Evolutionary conservation across 1,140 invertebrate species (phyloP).

Genomic region (Myzus persicae): DNA sequence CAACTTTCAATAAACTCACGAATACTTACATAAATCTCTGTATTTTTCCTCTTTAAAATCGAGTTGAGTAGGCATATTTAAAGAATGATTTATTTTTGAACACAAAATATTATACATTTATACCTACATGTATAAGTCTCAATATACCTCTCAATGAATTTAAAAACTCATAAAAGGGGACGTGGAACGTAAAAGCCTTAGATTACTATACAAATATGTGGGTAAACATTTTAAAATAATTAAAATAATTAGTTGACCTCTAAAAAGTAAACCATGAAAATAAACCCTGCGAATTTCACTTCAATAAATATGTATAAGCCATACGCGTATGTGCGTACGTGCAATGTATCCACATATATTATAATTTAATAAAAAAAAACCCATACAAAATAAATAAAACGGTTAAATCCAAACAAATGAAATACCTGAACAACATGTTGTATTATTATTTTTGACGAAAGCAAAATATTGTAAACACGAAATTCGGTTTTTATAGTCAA

Average conservation of each 20-base stretch:
- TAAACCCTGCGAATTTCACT: not conserved
- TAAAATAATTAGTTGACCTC: not conserved
- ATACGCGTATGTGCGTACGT: too few relatives aligned
- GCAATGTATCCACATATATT: too few relatives aligned
- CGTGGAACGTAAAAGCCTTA: not conserved
- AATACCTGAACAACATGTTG: not conserved
- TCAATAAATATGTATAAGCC: not conserved
- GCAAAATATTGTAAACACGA: not conserved
- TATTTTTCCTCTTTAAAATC: not conserved
- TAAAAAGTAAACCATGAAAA: not conserved
- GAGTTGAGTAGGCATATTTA: not conserved
- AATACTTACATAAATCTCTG: not conserved
- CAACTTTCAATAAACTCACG: not conserved
- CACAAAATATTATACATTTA: not conserved
- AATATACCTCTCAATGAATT: not conserved
- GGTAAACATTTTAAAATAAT: not conserved
- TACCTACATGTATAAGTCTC: not conserved
- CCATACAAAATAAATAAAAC: not conserved
- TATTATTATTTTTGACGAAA: not conserved
- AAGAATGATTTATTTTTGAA: not conserved
- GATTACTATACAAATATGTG: not conserved
- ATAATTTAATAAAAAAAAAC: not conserved
- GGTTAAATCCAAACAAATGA: not conserved
- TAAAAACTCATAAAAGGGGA: not conserved
- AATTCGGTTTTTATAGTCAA: not conserved